A percentile compares a stretch with the other conserved stretches of the same genome.
These are phyloP conservation scores for Harmothoe impar DNA, from an alignment of 2,888 invertebrate species.

Conservation along the genomic window DNA sequence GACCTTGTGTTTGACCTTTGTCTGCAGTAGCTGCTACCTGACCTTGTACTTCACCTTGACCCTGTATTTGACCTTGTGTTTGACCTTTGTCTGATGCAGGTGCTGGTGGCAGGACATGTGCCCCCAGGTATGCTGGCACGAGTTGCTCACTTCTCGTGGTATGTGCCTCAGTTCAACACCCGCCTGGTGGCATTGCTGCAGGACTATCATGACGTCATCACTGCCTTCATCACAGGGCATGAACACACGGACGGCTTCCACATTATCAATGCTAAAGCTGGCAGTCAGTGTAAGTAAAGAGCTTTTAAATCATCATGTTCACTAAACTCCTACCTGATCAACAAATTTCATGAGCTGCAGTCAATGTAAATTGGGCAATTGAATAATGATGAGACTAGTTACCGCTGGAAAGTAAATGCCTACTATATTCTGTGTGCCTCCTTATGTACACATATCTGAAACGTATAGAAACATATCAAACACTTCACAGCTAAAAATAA, in stretches of 20 bases:
- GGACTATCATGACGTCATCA: conserved; percentile 91
- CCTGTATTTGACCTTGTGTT: no score
- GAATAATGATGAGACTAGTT: no score
- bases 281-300: conserved; percentile 68
- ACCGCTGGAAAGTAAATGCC: no score
- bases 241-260: conserved; percentile 95
- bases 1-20: no score
- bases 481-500: no score
- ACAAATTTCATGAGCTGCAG: background rate
- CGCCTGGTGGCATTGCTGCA: conserved; percentile 90
- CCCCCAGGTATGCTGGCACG: conserved; percentile 89
- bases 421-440: no score
- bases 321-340: background rate
- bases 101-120: conserved; percentile 94
- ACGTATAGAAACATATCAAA: no score
- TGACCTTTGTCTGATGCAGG: conserved; percentile 85
- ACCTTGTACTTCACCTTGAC: no score
- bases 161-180: conserved; percentile 90
- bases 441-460: no score
- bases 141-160: conserved; percentile 86
- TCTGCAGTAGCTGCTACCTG: no score
- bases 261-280: conserved; percentile 71
- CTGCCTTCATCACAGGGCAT: conserved; percentile 96
- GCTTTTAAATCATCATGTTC: no score
- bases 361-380: no score